Evolutionary conservation across 1,140 invertebrate species (phyloP), one percentile per base, ranked within the genome.

Genomic region (Muscidifurax raptorellus): DNA sequence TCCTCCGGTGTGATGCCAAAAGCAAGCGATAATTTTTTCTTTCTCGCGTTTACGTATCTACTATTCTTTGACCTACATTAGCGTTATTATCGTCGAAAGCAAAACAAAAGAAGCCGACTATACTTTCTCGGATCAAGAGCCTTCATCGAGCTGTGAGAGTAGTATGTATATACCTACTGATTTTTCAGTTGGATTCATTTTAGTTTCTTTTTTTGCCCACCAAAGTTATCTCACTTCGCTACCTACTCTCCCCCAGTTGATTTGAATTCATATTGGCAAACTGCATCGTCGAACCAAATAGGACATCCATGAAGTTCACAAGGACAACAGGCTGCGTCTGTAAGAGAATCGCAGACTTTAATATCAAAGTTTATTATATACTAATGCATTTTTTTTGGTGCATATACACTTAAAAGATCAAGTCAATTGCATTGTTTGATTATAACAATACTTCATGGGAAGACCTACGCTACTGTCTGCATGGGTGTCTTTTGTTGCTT

Each of bases 271-370:
- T 76, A 80, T 81, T 85, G 84, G 40, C 80, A 78, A 82, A 82
- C 74, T 36, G 15, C 74, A 74, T 72, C 80, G 25, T 69, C 59
- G 40, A 82, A 79, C 27, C 27, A 82, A 83, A 67, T 82, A 80
- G 67, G 78, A 83, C 76, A 75, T 83, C 85, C 75, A 86, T 86
- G 85, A 80, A 86, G 85, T 80, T 79, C 76, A 75, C 81, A 80
- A 80, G 81, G 85, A 80, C 69, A 79, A 75, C 67, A 80, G 83
- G 66, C 47, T 75, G 80, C 77, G 76, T 83, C 85, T 86, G 81
- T 86, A 86, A 86, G 85, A 86, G 27, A 82, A 72, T 69, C n/a
- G 40, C 66, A 85, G 74, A 64, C 66, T 78, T 85, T 78, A 44
- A 64, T 85, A 52, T 52, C 13, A 78, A 76, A 74, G 7, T 81